Base-by-base conservation (phyloP, 2,797 vertebrate genomes). In the Aplochiton taeniatus region DNA sequence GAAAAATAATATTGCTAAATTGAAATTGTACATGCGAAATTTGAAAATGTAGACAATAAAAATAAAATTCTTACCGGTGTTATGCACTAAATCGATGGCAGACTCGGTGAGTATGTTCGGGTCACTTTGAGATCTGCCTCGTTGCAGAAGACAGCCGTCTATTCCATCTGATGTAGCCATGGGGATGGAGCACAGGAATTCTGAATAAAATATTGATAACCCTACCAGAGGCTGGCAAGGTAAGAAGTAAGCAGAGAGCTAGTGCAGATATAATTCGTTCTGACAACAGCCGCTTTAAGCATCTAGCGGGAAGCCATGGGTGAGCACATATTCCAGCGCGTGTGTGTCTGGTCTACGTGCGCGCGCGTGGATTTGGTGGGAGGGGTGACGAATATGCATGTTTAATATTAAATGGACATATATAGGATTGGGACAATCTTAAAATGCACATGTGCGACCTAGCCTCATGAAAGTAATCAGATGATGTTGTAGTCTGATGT, bases 121-220 rank as follows among this genome's bases (percentile, higher is more conserved):
- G 94, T 98, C 96, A 92, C 97, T 98, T 93, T 96, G 95, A 85
- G 96, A 98, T 90, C 96, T 95, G 91, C 94, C 95, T 92, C 97
- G 90, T 60, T 95, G 94, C 92, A 94, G 94, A 75, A 93, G 81
- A 90, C 96, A 96, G 86, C 93, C 91, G 73, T 95, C 93, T 83
- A 92, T 87, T 90, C 94, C 96, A 87, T 95, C 95, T 69, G 96
- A 94, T 88, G 95, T 91, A 93, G 96, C 97, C 97, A 98, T 98
- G 91, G 73, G 89, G 88, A 85, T 88, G 82, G 68, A 83, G 85
- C 86, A 44, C 82, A 79, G 83, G 83, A 84, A 88, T 87, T 78
- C 77, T 70, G 79, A 82, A 91, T 91, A 73, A 86, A 90, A 91
- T 88, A 86, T 83, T 86, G 68, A 85, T 85, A 90, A 56, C 58